phyloP scores from a whole-genome alignment of 2,797 vertebrate genomes.

The Champsocephalus gunnari region DNA sequence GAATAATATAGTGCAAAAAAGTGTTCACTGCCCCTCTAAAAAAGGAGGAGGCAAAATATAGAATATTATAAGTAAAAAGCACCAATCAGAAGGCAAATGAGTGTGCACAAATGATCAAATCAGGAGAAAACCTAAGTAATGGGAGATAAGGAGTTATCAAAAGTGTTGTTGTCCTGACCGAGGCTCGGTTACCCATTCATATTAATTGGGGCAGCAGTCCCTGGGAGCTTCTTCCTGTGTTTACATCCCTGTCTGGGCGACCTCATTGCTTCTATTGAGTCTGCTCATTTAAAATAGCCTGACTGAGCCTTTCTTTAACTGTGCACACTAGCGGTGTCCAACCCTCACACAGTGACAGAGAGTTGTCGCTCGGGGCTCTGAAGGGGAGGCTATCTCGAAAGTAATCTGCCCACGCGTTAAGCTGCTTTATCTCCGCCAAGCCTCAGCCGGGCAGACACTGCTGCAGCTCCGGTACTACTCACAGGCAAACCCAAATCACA shows the following conservation, averaged over 20 bases:
- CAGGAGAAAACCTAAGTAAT: no score
- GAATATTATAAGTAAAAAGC: no score
- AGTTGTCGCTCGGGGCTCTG: constrained; percentile 46
- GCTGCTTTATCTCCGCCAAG: constrained; percentile 78
- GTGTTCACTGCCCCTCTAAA: no score
- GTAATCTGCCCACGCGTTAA: constrained; percentile 83
- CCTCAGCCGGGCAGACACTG: constrained; percentile 55
- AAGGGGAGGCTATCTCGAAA: constrained; percentile 75
- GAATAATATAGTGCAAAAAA: no score
- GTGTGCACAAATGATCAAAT: no score
- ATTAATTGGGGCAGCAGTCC: neutral
- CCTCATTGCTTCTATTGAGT: constrained; percentile 38
- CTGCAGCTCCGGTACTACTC: constrained; percentile 46
- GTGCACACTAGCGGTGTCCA: constrained; percentile 18
- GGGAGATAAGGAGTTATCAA: no score
- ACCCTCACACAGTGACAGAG: constrained; percentile 41
- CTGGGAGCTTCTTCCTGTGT: neutral
- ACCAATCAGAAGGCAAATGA: no score
- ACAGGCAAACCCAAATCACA: constrained; percentile 29
- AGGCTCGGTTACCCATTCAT: no score
- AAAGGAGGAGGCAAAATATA: no score
- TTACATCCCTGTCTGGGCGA: constrained; percentile 27
- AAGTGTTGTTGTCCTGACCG: no score
- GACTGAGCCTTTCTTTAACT: constrained; percentile 26
- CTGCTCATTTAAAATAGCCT: constrained; percentile 41